phyloP scores from a whole-genome alignment of 2,797 vertebrate genomes.

The Danio choprae region DNA sequence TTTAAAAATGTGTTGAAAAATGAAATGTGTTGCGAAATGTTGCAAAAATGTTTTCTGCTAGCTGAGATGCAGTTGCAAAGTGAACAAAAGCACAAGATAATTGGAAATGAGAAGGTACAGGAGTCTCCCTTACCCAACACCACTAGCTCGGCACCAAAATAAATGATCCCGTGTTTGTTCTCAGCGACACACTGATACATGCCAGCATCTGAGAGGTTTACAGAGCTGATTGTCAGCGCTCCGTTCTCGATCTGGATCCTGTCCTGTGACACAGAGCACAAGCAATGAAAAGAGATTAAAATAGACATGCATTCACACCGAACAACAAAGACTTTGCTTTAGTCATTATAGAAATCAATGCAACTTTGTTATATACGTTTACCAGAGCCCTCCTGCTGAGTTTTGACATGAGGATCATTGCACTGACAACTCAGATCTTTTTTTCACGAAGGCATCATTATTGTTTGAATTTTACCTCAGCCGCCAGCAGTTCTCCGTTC shows the following conservation, averaged over 20 bases:
- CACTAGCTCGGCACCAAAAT: constrained; percentile 91
- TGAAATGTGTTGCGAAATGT: background rate
- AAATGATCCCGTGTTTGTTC: constrained; percentile 94
- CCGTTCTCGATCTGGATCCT: constrained; percentile 92
- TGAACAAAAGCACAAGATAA: constrained; percentile 67
- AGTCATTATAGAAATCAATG: constrained; percentile 9
- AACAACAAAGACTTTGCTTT: constrained; percentile 3
- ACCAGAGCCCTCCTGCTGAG: background rate
- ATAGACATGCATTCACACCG: constrained; percentile 56
- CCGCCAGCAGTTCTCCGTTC: constrained; percentile 84
- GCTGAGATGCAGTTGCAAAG: constrained; percentile 17
- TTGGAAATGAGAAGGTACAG: background rate
- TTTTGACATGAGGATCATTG: background rate
- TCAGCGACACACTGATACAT: constrained; percentile 97
- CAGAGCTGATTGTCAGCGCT: constrained; percentile 84
- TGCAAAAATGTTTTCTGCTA: constrained; percentile 3
- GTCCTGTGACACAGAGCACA: constrained; percentile 79
- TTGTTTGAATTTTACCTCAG: constrained; percentile 79
- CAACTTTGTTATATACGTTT: background rate
- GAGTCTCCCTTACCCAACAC: constrained; percentile 88
- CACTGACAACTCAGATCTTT: constrained; percentile 1
- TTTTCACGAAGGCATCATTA: background rate
- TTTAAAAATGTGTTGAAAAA: too few species aligned
- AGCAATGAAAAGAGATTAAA: constrained; percentile 52
- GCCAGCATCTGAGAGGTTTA: constrained; percentile 91